Evolutionary conservation across 2,797 vertebrate species (phyloP).

Genomic region (Antennarius maculatus): DNA sequence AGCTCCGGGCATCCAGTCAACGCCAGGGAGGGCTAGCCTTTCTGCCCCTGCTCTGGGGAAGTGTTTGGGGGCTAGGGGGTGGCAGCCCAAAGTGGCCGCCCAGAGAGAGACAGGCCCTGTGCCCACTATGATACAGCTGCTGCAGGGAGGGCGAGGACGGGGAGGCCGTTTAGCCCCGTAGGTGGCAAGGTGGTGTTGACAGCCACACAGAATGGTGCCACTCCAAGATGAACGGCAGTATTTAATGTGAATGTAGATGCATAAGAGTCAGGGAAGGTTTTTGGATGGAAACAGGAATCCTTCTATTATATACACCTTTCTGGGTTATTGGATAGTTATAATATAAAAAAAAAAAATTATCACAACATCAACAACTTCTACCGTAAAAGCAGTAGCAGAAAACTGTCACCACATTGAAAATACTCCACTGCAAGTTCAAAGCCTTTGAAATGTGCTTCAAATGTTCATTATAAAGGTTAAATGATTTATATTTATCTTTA

Average conservation of each 20-base stretch:
- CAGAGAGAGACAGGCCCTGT: constrained; percentile 76
- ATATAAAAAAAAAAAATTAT: background rate
- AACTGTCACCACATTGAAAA: too few species aligned
- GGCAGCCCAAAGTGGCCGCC: constrained; percentile 83
- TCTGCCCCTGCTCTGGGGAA: constrained; percentile 82
- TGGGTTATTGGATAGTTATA: background rate
- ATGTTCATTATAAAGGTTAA: too few species aligned
- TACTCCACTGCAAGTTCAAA: too few species aligned
- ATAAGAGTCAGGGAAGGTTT: background rate
- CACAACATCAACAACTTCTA: too few species aligned
- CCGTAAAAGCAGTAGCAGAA: too few species aligned
- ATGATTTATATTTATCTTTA: too few species aligned
- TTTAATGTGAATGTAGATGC: constrained; percentile 19
- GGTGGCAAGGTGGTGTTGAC: constrained; percentile 73
- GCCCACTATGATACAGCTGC: constrained; percentile 62
- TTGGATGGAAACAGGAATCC: background rate
- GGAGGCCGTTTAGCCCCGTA: constrained; percentile 53
- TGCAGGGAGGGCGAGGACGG: constrained; percentile 39
- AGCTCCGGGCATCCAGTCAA: constrained; percentile 85
- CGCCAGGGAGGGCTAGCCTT: constrained; percentile 80
- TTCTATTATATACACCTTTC: background rate
- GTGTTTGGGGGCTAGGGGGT: constrained; percentile 79
- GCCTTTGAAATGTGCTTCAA: too few species aligned
- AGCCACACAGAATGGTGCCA: constrained; percentile 65
- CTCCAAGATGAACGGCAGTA: constrained; percentile 35